phyloP scores from a whole-genome alignment of 2,113 vertebrate genomes.

The Dicaeum eximium region DNA sequence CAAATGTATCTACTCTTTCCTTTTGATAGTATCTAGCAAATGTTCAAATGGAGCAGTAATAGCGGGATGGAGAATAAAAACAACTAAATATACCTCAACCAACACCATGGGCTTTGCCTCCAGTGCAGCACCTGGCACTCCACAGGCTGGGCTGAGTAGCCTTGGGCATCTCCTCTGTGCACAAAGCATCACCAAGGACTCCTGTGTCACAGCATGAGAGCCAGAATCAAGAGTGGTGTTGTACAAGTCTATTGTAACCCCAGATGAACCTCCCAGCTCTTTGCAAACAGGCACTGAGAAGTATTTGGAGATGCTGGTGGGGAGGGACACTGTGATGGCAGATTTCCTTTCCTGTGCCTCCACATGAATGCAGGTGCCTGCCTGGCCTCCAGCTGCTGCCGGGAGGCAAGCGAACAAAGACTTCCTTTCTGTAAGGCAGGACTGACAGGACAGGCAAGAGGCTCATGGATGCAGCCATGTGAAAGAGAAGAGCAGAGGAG shows the following conservation, averaged over 20 bases:
- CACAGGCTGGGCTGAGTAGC: background rate
- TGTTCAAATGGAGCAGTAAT: background rate
- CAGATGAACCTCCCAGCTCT: background rate
- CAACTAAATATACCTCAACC: background rate
- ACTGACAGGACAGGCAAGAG: background rate
- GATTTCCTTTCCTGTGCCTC: background rate
- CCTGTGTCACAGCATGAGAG: accelerated
- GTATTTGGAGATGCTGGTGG: background rate
- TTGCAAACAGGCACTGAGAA: background rate
- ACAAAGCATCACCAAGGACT: background rate
- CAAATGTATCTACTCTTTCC: background rate
- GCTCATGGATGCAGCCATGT: background rate
- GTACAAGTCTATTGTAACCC: accelerated
- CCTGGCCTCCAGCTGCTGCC: background rate
- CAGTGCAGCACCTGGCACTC: background rate
- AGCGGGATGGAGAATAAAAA: background rate
- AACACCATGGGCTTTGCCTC: background rate
- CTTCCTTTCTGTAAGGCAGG: background rate
- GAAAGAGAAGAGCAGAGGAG: background rate
- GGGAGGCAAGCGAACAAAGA: background rate
- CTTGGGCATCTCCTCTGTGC: background rate
- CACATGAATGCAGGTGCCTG: accelerated
- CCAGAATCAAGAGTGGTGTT: accelerated
- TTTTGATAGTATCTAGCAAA: background rate
- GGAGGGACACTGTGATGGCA: background rate